Conservation (phyloP, 2,888 invertebrate genomes). For the Agriopis aurantiaria region DNA sequence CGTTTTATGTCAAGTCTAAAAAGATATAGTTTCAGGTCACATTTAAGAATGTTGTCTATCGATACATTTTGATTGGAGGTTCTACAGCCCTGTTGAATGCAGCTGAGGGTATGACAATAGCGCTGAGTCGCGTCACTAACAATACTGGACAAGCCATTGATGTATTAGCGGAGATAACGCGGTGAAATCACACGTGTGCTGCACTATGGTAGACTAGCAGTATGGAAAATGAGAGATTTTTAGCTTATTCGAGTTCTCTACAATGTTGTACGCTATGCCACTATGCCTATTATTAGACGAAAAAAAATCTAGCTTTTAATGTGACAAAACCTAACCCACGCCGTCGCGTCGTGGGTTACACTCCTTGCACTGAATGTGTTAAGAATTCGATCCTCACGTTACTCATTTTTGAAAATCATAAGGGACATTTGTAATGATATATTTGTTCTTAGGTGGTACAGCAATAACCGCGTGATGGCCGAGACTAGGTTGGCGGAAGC, state of each 20-base stretch:
- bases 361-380: no score
- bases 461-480: no score
- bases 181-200: conserved; percentile 79
- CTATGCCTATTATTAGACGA: no score
- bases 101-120: conserved; percentile 58
- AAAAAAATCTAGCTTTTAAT: no score
- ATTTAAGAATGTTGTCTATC: conserved; percentile 10
- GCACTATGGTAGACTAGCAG: conserved; percentile 13
- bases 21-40: background rate
- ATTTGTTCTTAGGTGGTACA: no score
- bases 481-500: no score
- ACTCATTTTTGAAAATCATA: no score
- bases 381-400: no score
- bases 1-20: no score
- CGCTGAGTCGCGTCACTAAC: conserved; percentile 74
- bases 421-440: no score
- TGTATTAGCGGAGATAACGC: conserved; percentile 82
- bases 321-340: no score
- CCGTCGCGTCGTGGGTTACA: no score
- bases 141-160: conserved; percentile 83
- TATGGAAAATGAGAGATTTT: conserved; percentile 2
- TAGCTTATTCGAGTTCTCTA: background rate
- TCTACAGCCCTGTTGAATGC: conserved; percentile 33
- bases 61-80: conserved; percentile 13
- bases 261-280: background rate